These are phyloP conservation scores for Megaleporinus macrocephalus DNA, from an alignment of 2,113 vertebrate genomes.

Conservation along the genomic window DNA sequence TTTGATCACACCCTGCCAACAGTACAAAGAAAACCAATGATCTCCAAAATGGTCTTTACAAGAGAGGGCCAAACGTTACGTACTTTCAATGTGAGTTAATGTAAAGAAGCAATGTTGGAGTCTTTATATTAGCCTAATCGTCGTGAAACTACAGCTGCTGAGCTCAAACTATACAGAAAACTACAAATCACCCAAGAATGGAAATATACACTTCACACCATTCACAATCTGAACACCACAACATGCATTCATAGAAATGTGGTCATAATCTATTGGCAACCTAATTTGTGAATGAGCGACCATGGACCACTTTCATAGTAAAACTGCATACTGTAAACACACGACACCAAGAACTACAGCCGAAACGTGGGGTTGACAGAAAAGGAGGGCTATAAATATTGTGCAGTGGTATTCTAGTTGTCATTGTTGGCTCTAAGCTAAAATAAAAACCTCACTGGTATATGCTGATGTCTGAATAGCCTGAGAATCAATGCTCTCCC, in stretches of 20 bases:
- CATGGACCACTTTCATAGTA: neutral
- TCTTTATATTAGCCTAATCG: no score
- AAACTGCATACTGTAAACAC: constrained; percentile 1
- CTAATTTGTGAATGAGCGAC: neutral
- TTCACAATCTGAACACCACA: neutral
- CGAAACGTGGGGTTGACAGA: constrained; percentile 1
- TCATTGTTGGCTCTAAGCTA: constrained; percentile 29
- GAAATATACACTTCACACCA: no score
- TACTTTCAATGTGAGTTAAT: no score
- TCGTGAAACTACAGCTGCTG: no score
- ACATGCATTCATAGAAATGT: neutral
- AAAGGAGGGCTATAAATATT: neutral
- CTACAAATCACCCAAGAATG: no score
- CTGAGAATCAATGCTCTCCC: constrained; percentile 4
- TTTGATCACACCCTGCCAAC: no score
- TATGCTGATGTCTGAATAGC: neutral
- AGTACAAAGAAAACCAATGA: no score
- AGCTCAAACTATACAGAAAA: no score
- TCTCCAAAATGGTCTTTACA: no score
- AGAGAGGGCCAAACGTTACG: no score
- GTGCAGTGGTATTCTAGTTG: constrained; percentile 22
- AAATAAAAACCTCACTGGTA: constrained; percentile 6
- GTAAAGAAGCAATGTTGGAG: no score
- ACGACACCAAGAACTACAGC: neutral
- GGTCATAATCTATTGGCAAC: neutral